Conservation (phyloP, 2,797 vertebrate genomes). For the Falco berigora region DNA sequence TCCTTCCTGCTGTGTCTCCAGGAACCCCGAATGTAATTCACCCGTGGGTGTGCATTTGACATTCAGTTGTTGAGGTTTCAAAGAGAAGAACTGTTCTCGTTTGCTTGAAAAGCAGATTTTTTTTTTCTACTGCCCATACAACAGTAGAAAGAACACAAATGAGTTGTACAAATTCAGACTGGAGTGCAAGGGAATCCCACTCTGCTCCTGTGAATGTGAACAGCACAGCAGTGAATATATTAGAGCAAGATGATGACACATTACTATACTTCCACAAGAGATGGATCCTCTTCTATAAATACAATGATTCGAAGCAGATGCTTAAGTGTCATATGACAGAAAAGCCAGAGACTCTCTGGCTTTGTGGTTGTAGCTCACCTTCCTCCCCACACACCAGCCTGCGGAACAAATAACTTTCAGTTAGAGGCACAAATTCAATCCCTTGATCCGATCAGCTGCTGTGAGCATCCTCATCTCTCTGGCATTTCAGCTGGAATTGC, state of each 20-base stretch:
- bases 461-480: neutral
- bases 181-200: neutral
- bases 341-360: neutral
- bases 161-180: neutral
- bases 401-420: neutral
- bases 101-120: neutral
- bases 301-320: neutral
- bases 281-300: neutral
- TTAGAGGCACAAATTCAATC: neutral
- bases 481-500: neutral
- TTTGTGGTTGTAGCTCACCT: neutral
- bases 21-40: neutral
- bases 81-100: neutral
- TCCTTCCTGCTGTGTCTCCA: constrained; percentile 30
- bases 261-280: neutral
- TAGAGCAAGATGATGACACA: neutral
- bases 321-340: neutral
- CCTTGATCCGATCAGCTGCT: neutral
- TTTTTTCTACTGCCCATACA: neutral
- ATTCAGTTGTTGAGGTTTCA: neutral
- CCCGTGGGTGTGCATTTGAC: neutral
- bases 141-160: neutral
- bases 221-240: neutral
- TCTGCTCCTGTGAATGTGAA: neutral
- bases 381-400: neutral